These are phyloP conservation scores for Ophioninae sp. DNA, from an alignment of 2,888 invertebrate genomes.

Conservation along the genomic window DNA sequence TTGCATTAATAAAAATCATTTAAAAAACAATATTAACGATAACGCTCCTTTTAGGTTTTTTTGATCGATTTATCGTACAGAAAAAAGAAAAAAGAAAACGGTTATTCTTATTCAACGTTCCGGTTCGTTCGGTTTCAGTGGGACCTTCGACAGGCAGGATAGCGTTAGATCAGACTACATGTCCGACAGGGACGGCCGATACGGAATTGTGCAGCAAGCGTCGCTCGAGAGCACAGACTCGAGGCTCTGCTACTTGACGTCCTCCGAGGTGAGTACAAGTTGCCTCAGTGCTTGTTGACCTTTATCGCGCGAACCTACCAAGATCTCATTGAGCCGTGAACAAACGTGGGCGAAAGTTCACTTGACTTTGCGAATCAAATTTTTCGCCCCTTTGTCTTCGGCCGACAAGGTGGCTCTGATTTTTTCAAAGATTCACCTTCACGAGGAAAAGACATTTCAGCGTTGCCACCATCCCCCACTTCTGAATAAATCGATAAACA, in stretches of 20 bases:
- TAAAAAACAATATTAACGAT: background rate
- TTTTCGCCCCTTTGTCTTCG: constrained; percentile 8
- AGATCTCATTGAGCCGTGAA: constrained; percentile 61
- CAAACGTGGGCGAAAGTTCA: constrained; percentile 33
- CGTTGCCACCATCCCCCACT: background rate
- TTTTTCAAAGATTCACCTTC: constrained; percentile 3
- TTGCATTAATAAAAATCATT: background rate
- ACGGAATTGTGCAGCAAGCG: constrained; percentile 95
- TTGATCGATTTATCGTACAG: background rate
- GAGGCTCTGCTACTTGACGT: constrained; percentile 95
- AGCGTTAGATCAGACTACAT: constrained; percentile 94
- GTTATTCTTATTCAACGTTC: constrained; percentile 6
- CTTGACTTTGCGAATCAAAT: constrained; percentile 56
- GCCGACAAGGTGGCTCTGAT: background rate
- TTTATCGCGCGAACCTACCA: constrained; percentile 69
- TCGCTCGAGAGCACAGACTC: constrained; percentile 97
- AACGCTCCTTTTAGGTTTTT: background rate
- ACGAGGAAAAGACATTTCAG: background rate
- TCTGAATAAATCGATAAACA: background rate
- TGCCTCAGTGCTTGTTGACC: constrained; percentile 70
- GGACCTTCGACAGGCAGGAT: constrained; percentile 94
- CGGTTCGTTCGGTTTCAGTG: constrained; percentile 83
- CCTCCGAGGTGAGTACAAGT: constrained; percentile 92
- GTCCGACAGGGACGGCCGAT: constrained; percentile 92
- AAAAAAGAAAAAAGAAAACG: constrained; percentile 20